Evolutionary conservation across 2,797 vertebrate genomes (phyloP).

Genomic region (Sebastes melanostomus): DNA sequence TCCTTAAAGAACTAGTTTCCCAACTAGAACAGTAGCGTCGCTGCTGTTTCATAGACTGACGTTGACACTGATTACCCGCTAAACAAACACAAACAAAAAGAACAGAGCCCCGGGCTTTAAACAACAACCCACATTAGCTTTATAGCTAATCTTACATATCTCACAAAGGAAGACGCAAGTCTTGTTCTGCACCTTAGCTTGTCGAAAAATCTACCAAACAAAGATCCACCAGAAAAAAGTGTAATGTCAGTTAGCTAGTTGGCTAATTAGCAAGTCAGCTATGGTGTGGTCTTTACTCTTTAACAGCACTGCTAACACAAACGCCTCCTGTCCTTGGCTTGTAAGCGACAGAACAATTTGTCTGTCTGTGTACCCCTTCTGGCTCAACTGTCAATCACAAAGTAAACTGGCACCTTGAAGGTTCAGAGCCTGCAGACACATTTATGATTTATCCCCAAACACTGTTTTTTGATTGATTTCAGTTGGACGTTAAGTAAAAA

Average conservation of each 20-base stretch:
- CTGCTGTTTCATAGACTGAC: neutral
- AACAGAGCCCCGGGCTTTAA: neutral
- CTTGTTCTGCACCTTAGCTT: neutral
- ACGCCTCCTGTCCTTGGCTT: neutral
- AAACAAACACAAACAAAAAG: neutral
- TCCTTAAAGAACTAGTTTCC: neutral
- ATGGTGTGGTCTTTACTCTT: neutral
- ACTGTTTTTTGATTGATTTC: neutral
- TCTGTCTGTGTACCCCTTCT: neutral
- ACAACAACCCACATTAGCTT: neutral
- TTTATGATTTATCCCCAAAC: neutral
- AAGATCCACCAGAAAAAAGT: neutral
- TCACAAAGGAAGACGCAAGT: neutral
- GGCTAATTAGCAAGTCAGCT: neutral
- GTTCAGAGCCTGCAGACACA: neutral
- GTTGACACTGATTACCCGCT: neutral
- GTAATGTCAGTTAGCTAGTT: neutral
- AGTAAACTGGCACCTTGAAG: neutral
- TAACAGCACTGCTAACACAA: neutral
- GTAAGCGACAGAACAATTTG: neutral
- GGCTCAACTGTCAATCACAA: neutral
- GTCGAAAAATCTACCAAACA: neutral
- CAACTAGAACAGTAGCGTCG: neutral
- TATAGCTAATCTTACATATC: neutral
- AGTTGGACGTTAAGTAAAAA: neutral